phyloP scores from a whole-genome alignment of 2,888 invertebrate species.

The Dolichomitus sp. region DNA sequence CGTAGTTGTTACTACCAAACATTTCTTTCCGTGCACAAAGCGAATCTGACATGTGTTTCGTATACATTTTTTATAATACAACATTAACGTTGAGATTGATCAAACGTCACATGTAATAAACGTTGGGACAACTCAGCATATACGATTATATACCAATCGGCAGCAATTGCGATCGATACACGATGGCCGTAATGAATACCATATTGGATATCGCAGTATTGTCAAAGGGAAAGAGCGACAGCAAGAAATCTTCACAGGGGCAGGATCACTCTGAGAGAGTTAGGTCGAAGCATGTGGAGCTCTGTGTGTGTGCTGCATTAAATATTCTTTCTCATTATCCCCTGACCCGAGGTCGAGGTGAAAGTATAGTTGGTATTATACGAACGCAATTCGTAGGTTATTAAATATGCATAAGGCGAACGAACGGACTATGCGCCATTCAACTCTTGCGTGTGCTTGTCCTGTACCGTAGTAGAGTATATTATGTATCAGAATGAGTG shows the following conservation, averaged over 20 bases:
- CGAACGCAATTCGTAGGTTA: slow-evolving; percentile 36
- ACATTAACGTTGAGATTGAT: not conserved
- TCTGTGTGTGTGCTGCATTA: slow-evolving; percentile 10
- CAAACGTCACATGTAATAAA: not conserved
- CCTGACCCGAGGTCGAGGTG: not conserved
- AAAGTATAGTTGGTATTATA: not conserved
- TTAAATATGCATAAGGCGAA: slow-evolving; percentile 47
- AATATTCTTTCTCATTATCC: slow-evolving; percentile 32
- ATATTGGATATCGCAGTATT: not conserved
- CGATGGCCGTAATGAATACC: not conserved
- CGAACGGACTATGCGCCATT: slow-evolving; percentile 15
- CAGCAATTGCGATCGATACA: slow-evolving; percentile 1
- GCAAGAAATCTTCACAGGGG: not conserved
- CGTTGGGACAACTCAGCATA: not conserved
- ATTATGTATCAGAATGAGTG: slow-evolving; percentile 14
- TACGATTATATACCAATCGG: not conserved
- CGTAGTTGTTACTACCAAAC: no score
- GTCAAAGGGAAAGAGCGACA: not conserved
- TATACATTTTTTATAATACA: not conserved
- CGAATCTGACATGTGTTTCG: not conserved
- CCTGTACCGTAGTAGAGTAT: slow-evolving; percentile 4
- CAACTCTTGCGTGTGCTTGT: not conserved
- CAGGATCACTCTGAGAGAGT: not conserved
- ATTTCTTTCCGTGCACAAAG: no score
- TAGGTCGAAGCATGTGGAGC: not conserved